Evolutionary conservation across 1,140 invertebrate genomes (phyloP), one percentile per base, ranked within the genome.

Genomic region (Cydia pomonella): DNA sequence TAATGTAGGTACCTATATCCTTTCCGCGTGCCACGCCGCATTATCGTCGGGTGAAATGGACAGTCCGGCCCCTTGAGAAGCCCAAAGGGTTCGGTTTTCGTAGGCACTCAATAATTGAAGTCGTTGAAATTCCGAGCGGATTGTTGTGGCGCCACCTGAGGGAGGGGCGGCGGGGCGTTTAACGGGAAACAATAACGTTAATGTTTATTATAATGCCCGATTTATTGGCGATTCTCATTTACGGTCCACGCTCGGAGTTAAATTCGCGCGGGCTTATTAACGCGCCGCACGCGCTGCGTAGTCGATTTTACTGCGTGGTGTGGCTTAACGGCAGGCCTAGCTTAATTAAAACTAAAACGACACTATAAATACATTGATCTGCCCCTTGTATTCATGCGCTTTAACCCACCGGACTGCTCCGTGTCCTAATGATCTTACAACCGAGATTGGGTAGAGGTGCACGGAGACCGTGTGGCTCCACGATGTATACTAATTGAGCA

Each of bases 61-160:
- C 88, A 89, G 84, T 87, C 82, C 80, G 80, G 83, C 83, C 88
- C 84, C 88, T 87, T 87, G 85, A 89, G 86, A 75, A 86, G 78
- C 80, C 84, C 77, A 80, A 90, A 87, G 88, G 91, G 84, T 88
- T 87, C 79, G 85, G 84, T 85, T 90, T 84, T 85, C 85, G 82
- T 81, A 88, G 81, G 86, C 86, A 91, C 89, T 92, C 85, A 91
- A 92, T 92, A 91, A 92, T 92, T 87, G 86, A 90, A 91, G 87
- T 91, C 86, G 88, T 89, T 88, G 88, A 89, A 89, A 91, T 91
- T 90, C 88, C 89, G 80, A 83, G 81, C 82, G 87, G 84, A 92
- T 88, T 87, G 84, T 85, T 89, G 88, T 77, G 88, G 86, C 77
- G 74, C 79, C 86, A 87, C 85, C 88, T 86, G 84, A 75, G 82